Conservation (phyloP, 2,113 vertebrate genomes). For the Mastomys coucha region DNA sequence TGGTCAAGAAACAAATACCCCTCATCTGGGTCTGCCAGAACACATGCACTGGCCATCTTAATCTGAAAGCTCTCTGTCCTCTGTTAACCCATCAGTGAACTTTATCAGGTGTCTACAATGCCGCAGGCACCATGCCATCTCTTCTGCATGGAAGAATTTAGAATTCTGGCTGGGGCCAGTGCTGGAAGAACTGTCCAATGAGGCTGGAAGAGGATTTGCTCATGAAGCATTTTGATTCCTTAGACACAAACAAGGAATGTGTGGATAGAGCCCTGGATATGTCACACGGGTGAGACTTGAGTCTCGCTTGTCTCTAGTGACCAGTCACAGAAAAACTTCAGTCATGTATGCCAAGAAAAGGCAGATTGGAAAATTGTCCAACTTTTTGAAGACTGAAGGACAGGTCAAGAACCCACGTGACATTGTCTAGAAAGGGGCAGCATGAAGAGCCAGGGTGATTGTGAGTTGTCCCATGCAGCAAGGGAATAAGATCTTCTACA, state of each 20-base stretch:
- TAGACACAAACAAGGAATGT: neutral
- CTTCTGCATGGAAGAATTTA: neutral
- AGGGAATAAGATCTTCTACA: neutral
- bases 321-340: neutral
- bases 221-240: neutral
- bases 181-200: neutral
- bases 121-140: neutral
- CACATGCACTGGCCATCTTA: neutral
- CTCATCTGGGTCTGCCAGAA: neutral
- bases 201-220: neutral
- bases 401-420: neutral
- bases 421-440: neutral
- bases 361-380: neutral
- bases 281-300: neutral
- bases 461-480: neutral
- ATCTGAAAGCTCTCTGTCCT: neutral
- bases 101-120: neutral
- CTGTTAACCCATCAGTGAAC: neutral
- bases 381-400: neutral
- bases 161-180: neutral
- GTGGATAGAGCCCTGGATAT: fast-evolving
- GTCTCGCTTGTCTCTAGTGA: no score
- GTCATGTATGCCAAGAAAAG: neutral
- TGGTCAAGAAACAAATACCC: neutral
- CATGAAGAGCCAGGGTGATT: neutral